Evolutionary conservation across 2,113 vertebrate species (phyloP).

Genomic region (Mystacornis crossleyi): DNA sequence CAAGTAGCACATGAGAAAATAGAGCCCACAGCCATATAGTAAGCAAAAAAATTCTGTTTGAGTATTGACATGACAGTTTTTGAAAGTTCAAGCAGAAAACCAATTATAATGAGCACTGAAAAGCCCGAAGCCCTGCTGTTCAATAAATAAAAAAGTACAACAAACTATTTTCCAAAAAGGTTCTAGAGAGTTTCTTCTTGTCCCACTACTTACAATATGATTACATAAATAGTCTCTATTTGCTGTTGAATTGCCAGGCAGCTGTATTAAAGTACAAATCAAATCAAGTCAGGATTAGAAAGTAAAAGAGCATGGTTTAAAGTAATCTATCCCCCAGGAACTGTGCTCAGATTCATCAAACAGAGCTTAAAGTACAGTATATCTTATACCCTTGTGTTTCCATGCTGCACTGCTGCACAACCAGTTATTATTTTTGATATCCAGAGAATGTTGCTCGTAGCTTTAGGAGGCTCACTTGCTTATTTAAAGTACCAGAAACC

Average conservation of each 20-base stretch:
- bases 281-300: constrained; percentile 91
- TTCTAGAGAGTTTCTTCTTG: constrained; percentile 84
- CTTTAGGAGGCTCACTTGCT: constrained; percentile 80
- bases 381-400: constrained; percentile 84
- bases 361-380: constrained; percentile 89
- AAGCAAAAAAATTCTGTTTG: constrained; percentile 89
- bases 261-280: constrained; percentile 89
- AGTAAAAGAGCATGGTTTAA: constrained; percentile 91
- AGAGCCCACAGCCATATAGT: constrained; percentile 84
- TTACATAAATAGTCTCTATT: constrained; percentile 91
- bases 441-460: constrained; percentile 81
- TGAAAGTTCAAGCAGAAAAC: constrained; percentile 95
- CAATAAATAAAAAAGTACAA: constrained; percentile 88
- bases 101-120: constrained; percentile 89
- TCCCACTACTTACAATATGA: constrained; percentile 86
- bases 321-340: constrained; percentile 90
- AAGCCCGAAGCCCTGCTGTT: constrained; percentile 85
- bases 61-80: constrained; percentile 93
- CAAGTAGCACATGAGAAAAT: constrained; percentile 86
- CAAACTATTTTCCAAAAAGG: constrained; percentile 85
- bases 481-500: constrained; percentile 79
- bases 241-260: constrained; percentile 88
- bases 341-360: constrained; percentile 91
- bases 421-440: constrained; percentile 86
- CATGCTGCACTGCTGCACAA: constrained; percentile 77